Evolutionary conservation across 2,113 vertebrate species (phyloP).

Genomic region (Larimichthys crocea): DNA sequence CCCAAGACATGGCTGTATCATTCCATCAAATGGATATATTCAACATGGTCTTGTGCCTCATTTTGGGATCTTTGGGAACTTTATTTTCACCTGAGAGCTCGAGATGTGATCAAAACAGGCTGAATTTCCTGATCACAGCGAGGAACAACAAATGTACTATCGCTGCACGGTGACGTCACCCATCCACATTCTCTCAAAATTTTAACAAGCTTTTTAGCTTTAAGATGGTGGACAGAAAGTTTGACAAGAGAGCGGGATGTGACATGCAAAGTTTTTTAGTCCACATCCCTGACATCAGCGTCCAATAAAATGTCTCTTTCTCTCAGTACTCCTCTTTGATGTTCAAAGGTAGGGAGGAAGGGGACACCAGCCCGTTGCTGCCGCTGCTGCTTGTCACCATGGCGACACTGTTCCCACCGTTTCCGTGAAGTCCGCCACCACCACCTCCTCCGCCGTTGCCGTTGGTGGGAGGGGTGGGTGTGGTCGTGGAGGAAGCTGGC

Average conservation of each 20-base stretch:
- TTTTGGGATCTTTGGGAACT: not conserved
- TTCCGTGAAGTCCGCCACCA: conserved; percentile 59
- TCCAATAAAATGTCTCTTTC: not conserved
- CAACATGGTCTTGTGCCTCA: not conserved
- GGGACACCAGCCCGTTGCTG: conserved; percentile 84
- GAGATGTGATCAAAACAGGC: not conserved
- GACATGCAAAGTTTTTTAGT: conserved; percentile 8
- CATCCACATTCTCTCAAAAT: not conserved
- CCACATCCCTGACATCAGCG: not conserved
- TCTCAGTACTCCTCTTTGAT: conserved; percentile 94
- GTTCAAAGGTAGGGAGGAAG: conserved; percentile 87
- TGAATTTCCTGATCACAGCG: not conserved
- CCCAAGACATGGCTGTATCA: not conserved
- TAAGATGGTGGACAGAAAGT: not conserved
- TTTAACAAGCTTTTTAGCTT: not conserved
- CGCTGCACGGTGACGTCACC: not conserved
- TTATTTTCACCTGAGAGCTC: not conserved
- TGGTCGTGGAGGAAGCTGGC: conserved; percentile 85
- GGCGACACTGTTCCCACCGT: conserved; percentile 73
- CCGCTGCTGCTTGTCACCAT: conserved; percentile 86
- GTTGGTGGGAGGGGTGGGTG: conserved; percentile 81
- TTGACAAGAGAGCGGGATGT: not conserved
- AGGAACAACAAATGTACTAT: not conserved
- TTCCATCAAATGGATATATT: conserved; percentile 37
- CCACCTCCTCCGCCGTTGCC: conserved; percentile 54